Conservation (phyloP, 2,113 vertebrate species). For the Hippopotamus amphibius region DNA sequence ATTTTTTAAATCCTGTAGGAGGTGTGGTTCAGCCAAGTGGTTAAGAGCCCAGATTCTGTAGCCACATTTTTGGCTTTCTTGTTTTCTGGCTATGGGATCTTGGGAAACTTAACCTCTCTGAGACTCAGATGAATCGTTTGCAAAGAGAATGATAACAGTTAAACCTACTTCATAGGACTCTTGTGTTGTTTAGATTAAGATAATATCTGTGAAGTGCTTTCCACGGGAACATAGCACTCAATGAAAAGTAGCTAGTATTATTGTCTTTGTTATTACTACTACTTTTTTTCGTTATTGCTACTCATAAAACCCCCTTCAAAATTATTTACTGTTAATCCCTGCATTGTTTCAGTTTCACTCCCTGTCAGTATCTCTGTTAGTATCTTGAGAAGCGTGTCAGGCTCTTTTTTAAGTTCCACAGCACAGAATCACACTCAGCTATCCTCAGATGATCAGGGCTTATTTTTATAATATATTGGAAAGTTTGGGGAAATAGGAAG, state of each 20-base stretch:
- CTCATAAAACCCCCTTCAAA: neutral
- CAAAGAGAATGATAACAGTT: neutral
- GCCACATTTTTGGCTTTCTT: conserved; percentile 31
- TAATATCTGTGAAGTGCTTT: neutral
- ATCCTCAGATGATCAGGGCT: neutral
- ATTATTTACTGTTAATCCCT: neutral
- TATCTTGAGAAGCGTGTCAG: neutral
- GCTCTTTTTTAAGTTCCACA: neutral
- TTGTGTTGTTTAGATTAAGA: neutral
- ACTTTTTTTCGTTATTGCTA: neutral
- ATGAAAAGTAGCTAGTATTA: neutral
- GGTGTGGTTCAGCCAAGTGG: neutral
- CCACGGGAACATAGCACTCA: neutral
- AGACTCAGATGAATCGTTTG: neutral
- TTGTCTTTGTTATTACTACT: neutral
- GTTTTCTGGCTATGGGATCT: conserved; percentile 26
- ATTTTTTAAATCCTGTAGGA: neutral
- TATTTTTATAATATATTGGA: neutral
- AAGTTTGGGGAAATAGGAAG: neutral
- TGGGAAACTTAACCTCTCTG: neutral
- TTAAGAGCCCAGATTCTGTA: neutral
- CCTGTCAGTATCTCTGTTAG: neutral
- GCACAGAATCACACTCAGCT: neutral
- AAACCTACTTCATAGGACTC: neutral
- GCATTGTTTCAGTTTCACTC: neutral